phyloP scores from a whole-genome alignment of 1,140 invertebrate species.

The Drusus annulatus region DNA sequence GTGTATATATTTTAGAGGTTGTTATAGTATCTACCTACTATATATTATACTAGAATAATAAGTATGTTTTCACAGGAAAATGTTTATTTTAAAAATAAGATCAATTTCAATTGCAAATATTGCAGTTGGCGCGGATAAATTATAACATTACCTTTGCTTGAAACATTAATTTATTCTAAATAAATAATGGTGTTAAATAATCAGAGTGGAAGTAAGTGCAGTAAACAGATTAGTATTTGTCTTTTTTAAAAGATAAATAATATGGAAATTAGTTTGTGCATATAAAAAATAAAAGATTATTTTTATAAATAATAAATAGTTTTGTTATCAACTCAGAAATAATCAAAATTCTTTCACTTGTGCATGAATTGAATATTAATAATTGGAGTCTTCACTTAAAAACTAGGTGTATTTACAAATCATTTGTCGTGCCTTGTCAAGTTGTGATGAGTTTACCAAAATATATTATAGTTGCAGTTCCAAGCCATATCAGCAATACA shows the following conservation, averaged over 20 bases:
- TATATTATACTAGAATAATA: no score
- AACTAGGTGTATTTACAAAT: constrained; percentile 34
- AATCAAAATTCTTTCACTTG: background rate
- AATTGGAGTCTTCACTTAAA: background rate
- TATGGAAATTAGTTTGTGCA: background rate
- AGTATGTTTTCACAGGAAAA: background rate
- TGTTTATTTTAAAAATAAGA: constrained; percentile 9
- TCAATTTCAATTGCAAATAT: constrained; percentile 27
- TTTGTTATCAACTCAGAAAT: background rate
- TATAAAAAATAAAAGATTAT: background rate
- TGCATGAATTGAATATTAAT: constrained; percentile 1
- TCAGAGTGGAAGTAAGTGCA: background rate
- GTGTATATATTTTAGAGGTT: no score
- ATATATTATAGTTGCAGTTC: no score
- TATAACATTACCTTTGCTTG: background rate
- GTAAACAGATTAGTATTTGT: background rate
- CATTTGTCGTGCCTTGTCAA: constrained; percentile 28
- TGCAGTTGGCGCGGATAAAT: background rate
- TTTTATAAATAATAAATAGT: background rate
- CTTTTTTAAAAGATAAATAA: background rate
- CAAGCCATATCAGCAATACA: constrained; percentile 17
- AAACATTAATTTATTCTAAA: background rate
- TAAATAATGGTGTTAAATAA: background rate
- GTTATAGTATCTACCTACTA: no score
- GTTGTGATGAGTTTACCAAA: background rate